Evolutionary conservation across 2,888 invertebrate species (phyloP).

Genomic region (Xanthia icteritia): DNA sequence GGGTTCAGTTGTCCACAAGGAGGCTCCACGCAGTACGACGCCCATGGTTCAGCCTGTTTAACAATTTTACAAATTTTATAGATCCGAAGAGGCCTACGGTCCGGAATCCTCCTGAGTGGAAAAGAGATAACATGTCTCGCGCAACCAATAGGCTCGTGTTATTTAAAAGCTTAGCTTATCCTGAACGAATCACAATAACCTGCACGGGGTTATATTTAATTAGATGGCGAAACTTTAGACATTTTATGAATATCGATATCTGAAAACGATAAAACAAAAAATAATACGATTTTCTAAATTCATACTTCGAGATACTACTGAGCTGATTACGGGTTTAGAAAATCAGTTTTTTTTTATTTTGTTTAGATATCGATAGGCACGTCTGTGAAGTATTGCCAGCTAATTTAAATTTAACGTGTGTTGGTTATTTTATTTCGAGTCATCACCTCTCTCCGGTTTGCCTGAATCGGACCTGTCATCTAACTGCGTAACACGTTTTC

Average conservation of each 20-base stretch:
- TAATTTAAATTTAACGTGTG: not conserved
- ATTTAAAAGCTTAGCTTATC: not conserved
- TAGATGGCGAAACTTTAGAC: not conserved
- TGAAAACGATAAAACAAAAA: not conserved
- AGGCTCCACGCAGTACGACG: conserved; percentile 93
- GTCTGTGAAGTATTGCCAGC: not conserved
- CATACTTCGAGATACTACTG: not conserved
- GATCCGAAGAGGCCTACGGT: not conserved
- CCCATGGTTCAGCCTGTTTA: conserved; percentile 93
- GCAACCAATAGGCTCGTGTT: not conserved
- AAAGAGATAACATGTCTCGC: too few species aligned
- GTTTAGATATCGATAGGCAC: not conserved
- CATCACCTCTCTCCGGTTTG: not conserved
- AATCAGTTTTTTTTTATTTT: not conserved
- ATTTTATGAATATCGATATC: not conserved
- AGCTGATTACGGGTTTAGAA: not conserved
- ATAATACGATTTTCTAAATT: not conserved
- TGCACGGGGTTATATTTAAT: not conserved
- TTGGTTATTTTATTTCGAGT: not conserved
- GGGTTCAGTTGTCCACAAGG: conserved; percentile 96
- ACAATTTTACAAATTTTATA: not conserved
- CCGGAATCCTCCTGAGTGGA: too few species aligned
- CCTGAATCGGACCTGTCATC: not conserved
- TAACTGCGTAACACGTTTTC: too few species aligned
- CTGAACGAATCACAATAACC: not conserved